These are phyloP conservation scores for Apodemus agrarius DNA, from an alignment of 2,797 vertebrate species.

Conservation along the genomic window DNA sequence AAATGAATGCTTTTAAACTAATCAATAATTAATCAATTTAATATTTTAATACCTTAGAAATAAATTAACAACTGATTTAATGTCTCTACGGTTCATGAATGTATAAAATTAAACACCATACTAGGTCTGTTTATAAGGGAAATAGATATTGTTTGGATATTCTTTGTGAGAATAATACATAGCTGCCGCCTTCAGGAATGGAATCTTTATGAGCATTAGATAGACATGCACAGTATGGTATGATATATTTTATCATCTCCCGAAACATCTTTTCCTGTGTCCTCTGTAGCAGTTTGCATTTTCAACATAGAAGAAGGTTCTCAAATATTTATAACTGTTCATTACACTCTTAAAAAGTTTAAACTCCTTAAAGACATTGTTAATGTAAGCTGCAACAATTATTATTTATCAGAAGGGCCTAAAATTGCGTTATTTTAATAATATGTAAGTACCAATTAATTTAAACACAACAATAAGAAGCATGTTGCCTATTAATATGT, in stretches of 20 bases:
- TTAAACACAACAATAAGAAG: background rate
- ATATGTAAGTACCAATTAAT: background rate
- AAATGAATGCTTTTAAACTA: constrained; percentile 23
- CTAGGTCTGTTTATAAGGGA: background rate
- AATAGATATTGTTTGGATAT: background rate
- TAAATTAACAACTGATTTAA: background rate
- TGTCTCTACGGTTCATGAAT: background rate
- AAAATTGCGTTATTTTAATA: background rate
- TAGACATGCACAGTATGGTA: background rate
- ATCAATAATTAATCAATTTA: constrained; percentile 8
- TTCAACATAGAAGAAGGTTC: background rate
- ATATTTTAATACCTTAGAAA: background rate
- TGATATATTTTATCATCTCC: background rate
- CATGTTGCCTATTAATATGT: background rate
- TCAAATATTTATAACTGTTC: background rate
- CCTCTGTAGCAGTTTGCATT: background rate
- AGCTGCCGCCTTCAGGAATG: background rate
- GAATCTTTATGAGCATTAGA: background rate
- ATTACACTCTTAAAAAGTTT: background rate
- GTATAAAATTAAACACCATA: background rate
- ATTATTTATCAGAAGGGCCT: background rate
- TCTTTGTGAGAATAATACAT: background rate
- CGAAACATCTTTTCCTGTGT: background rate
- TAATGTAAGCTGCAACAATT: background rate
- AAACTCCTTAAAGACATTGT: background rate